phyloP scores from a whole-genome alignment of 2,797 vertebrate genomes.

The Xenentodon cancila region DNA sequence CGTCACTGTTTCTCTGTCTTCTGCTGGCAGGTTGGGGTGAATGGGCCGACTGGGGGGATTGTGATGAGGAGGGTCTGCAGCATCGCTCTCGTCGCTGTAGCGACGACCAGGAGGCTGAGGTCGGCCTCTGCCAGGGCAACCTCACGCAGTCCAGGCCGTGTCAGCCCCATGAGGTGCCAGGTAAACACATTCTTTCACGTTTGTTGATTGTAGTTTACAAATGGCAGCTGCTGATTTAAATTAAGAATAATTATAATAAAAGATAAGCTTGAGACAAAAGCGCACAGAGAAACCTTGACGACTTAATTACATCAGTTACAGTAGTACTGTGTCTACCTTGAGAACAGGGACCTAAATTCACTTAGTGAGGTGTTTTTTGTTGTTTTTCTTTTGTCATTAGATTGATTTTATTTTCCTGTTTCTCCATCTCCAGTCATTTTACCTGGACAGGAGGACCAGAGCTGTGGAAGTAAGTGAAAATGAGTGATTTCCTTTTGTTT shows the following conservation, averaged over 20 bases:
- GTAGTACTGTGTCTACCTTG: too few relatives aligned
- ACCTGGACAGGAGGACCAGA: constrained; percentile 87
- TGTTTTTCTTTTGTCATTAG: neutral
- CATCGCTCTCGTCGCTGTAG: constrained; percentile 82
- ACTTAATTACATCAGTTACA: too few relatives aligned
- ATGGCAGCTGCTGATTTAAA: too few relatives aligned
- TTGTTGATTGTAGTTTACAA: neutral
- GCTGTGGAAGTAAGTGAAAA: constrained; percentile 87
- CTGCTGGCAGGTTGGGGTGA: constrained; percentile 81
- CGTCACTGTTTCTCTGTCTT: neutral
- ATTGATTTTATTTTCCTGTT: constrained; percentile 6
- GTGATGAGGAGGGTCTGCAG: constrained; percentile 84
- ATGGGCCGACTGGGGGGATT: constrained; percentile 90
- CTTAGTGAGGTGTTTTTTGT: too few relatives aligned
- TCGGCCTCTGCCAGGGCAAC: constrained; percentile 86
- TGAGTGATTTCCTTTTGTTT: neutral
- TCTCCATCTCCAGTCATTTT: constrained; percentile 84
- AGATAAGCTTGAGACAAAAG: too few relatives aligned
- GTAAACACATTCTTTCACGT: constrained; percentile 60
- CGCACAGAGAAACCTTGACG: too few relatives aligned
- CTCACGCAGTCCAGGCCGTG: constrained; percentile 85
- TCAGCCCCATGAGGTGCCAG: constrained; percentile 87
- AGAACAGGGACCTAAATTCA: too few relatives aligned
- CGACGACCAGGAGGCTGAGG: constrained; percentile 75
- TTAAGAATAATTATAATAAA: too few relatives aligned